Percentiles rank a stretch among this genome's conserved stretches.
These are phyloP conservation scores for Plotosus lineatus DNA, from an alignment of 2,113 vertebrate species.

Conservation along the genomic window DNA sequence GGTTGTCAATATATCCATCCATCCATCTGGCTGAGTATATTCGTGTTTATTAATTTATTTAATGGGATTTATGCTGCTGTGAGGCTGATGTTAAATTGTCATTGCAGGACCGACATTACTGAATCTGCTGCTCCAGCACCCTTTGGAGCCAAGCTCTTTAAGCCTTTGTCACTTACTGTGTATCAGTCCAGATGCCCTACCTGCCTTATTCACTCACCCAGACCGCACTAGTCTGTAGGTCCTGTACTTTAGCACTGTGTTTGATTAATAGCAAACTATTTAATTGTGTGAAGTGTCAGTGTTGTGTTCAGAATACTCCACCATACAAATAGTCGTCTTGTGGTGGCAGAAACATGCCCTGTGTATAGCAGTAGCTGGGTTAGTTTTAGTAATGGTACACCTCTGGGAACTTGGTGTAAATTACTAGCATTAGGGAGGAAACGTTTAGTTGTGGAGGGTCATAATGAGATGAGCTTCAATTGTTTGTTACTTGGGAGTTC, in stretches of 20 bases:
- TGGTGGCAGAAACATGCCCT: not conserved
- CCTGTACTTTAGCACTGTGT: not conserved
- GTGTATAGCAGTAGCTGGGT: not conserved
- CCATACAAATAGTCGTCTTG: not conserved
- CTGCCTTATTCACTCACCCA: conserved; percentile 58
- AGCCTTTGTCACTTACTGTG: conserved; percentile 86
- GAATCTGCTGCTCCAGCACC: conserved; percentile 85
- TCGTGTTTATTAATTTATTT: not conserved
- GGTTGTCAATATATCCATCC: too few relatives aligned
- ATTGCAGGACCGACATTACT: conserved; percentile 79
- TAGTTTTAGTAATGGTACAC: not conserved
- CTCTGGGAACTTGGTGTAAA: not conserved
- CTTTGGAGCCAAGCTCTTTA: conserved; percentile 76
- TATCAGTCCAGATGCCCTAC: conserved; percentile 63
- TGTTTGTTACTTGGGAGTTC: too few relatives aligned
- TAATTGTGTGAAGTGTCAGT: not conserved
- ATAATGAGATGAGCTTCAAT: not conserved
- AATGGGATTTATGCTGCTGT: not conserved
- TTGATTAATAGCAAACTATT: not conserved
- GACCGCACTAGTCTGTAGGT: conserved; percentile 66
- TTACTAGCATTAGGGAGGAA: not conserved
- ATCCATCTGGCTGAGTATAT: too few relatives aligned
- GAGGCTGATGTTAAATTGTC: conserved; percentile 12
- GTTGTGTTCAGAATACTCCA: not conserved
- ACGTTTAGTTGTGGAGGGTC: not conserved